phyloP scores from a whole-genome alignment of 2,888 invertebrate species.

The Volucella zonaria region DNA sequence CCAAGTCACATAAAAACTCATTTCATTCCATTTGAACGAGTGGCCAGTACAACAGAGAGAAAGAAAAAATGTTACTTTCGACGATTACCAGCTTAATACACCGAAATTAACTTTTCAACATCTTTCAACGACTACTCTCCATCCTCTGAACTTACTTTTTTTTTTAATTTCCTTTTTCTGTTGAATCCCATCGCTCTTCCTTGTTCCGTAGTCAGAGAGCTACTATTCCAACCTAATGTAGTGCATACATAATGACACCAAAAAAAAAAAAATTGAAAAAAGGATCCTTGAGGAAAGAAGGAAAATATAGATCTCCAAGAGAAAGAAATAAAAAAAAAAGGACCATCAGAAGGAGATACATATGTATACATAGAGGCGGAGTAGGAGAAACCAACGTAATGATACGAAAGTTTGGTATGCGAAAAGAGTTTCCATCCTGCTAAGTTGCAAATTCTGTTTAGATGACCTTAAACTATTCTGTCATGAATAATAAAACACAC shows the following conservation, averaged over 20 bases:
- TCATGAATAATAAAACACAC: conserved; percentile 73
- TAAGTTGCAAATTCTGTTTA: conserved; percentile 73
- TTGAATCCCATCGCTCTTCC: conserved; percentile 20
- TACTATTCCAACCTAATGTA: conserved; percentile 64
- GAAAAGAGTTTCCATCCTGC: conserved; percentile 68
- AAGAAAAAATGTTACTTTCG: conserved; percentile 41
- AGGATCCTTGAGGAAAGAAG: conserved; percentile 45
- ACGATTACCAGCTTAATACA: conserved; percentile 59
- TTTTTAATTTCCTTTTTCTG: neutral
- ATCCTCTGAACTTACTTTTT: conserved; percentile 16
- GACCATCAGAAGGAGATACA: no score
- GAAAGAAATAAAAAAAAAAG: neutral
- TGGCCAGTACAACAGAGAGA: conserved; percentile 18
- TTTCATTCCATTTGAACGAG: conserved; percentile 23
- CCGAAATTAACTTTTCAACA: conserved; percentile 67
- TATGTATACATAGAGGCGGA: no score
- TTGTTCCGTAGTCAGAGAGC: conserved; percentile 8
- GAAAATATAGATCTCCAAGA: conserved; percentile 29
- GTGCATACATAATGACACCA: conserved; percentile 70
- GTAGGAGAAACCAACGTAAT: conserved; percentile 51
- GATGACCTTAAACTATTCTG: conserved; percentile 74
- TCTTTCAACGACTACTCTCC: conserved; percentile 58
- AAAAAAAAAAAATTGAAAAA: conserved; percentile 21
- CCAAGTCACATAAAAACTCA: conserved; percentile 48
- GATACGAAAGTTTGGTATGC: conserved; percentile 72